Percentiles rank a stretch among this genome's conserved stretches.
phyloP scores from a whole-genome alignment of 2,888 invertebrate genomes.

The Drosophila lutescens region DNA sequence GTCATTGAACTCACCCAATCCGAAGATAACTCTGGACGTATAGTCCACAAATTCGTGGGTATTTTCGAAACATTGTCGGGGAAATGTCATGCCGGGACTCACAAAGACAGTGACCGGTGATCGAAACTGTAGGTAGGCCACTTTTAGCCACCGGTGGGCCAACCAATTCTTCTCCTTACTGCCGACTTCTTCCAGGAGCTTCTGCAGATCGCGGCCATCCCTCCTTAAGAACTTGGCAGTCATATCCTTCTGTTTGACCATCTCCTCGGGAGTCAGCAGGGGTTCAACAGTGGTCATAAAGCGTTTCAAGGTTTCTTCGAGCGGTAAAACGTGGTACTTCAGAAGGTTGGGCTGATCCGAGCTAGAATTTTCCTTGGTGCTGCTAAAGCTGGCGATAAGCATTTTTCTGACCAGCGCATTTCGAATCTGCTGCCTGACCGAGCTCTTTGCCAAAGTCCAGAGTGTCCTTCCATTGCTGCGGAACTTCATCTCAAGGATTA shows the following conservation, averaged over 20 bases:
- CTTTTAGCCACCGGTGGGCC: constrained; percentile 94
- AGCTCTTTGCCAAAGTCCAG: constrained; percentile 63
- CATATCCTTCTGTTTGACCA: constrained; percentile 87
- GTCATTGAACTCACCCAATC: constrained; percentile 80
- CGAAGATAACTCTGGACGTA: constrained; percentile 88
- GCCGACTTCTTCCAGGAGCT: constrained; percentile 88
- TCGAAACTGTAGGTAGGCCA: constrained; percentile 93
- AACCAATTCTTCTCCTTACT: constrained; percentile 91
- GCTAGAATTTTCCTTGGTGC: not conserved
- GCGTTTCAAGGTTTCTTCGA: constrained; percentile 91
- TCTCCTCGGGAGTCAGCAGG: constrained; percentile 89
- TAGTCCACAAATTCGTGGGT: constrained; percentile 87
- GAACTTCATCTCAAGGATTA: constrained; percentile 43
- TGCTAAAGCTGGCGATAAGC: constrained; percentile 31
- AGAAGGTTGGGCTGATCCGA: constrained; percentile 86
- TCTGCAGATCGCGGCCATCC: constrained; percentile 85
- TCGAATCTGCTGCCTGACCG: constrained; percentile 32
- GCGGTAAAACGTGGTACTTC: constrained; percentile 91
- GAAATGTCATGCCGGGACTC: constrained; percentile 94
- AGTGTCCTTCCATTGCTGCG: constrained; percentile 38
- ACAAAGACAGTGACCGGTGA: constrained; percentile 93
- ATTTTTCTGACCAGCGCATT: constrained; percentile 31
- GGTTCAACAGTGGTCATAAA: constrained; percentile 91
- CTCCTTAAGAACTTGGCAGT: constrained; percentile 83
- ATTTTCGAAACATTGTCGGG: constrained; percentile 87